These are phyloP conservation scores for Rutilus rutilus DNA, from an alignment of 2,113 vertebrate species.

Conservation along the genomic window DNA sequence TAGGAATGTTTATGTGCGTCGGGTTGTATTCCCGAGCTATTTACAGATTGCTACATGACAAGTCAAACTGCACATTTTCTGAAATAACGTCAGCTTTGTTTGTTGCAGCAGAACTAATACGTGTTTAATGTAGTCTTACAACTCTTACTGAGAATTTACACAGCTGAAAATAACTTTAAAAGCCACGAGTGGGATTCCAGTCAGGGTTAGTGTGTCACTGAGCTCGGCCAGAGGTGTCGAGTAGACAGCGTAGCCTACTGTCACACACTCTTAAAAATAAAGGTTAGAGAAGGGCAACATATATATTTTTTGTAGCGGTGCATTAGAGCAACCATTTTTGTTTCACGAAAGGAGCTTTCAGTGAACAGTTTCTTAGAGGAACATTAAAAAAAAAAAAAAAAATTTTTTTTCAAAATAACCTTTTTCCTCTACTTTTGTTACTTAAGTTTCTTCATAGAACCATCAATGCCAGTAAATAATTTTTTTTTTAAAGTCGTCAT, in stretches of 20 bases:
- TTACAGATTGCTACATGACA: background rate
- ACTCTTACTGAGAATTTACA: background rate
- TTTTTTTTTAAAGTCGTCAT: too few relatives aligned
- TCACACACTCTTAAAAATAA: background rate
- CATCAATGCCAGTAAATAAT: too few relatives aligned
- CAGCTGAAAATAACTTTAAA: constrained; percentile 22
- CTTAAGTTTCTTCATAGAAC: too few relatives aligned
- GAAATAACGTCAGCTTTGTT: background rate
- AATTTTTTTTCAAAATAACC: too few relatives aligned
- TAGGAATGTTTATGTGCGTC: constrained; percentile 52
- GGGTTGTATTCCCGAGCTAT: background rate
- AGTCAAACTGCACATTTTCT: background rate
- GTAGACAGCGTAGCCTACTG: background rate
- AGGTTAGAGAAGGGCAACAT: too few relatives aligned
- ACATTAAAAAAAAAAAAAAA: too few relatives aligned
- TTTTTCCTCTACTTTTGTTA: too few relatives aligned
- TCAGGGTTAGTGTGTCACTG: background rate
- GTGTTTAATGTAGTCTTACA: background rate
- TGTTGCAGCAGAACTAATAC: background rate
- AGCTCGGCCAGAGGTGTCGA: background rate
- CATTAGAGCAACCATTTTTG: too few relatives aligned
- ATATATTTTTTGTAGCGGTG: too few relatives aligned
- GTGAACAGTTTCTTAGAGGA: too few relatives aligned
- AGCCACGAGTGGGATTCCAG: background rate
- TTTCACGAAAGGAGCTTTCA: too few relatives aligned